phyloP scores from a whole-genome alignment of 1,140 invertebrate species.

The Leucophenga varia region DNA sequence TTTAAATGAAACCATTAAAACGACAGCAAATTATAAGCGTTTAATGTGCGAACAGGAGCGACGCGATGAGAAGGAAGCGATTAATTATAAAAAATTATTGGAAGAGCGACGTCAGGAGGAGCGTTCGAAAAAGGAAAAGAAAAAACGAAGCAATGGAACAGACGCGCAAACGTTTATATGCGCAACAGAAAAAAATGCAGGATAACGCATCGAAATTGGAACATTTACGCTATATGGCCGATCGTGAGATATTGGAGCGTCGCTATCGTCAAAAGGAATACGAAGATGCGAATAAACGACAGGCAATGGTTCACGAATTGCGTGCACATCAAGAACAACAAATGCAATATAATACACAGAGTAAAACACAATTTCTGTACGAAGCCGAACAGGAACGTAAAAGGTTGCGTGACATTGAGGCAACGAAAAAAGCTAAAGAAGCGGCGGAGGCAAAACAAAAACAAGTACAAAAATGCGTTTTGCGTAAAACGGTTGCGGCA shows the following conservation, averaged over 20 bases:
- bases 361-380: conserved; percentile 25
- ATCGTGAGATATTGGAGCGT: conserved; percentile 34
- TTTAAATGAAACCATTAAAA: no score
- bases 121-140: conserved; percentile 21
- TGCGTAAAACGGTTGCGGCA: conserved; percentile 21
- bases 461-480: conserved; percentile 16
- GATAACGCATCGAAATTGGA: conserved; percentile 36
- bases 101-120: conserved; percentile 20
- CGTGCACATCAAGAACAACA: conserved; percentile 29
- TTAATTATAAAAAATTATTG: conserved; percentile 17
- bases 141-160: conserved; percentile 13
- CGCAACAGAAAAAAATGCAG: conserved; percentile 33
- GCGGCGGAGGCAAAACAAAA: conserved; percentile 16
- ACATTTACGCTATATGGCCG: conserved; percentile 39
- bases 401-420: conserved; percentile 17
- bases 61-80: conserved; percentile 29
- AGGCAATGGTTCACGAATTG: conserved; percentile 18
- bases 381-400: conserved; percentile 27
- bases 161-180: conserved; percentile 19
- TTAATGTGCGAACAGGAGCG: conserved; percentile 38
- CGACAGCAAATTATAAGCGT: no score
- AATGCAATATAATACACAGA: no score
- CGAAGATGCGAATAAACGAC: conserved; percentile 21
- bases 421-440: conserved; percentile 21
- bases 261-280: conserved; percentile 33